phyloP scores from a whole-genome alignment of 1,140 invertebrate genomes.

The Thrips palmi region DNA sequence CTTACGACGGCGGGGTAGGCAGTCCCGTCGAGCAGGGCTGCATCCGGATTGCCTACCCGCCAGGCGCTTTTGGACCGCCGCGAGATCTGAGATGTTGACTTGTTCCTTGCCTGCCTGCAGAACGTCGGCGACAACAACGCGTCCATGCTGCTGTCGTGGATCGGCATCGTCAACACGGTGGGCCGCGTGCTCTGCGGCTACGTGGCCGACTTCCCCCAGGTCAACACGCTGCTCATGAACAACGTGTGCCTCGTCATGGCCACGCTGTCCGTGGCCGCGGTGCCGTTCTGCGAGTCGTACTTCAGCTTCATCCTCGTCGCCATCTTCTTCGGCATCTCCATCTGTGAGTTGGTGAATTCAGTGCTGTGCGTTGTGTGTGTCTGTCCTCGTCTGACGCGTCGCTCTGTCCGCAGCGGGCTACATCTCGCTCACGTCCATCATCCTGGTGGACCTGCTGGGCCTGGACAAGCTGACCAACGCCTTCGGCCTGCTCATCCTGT shows the following conservation, averaged over 20 bases:
- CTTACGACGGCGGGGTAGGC: too few species aligned
- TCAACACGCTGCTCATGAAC: constrained; percentile 83
- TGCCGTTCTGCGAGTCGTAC: constrained; percentile 69
- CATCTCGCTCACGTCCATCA: constrained; percentile 94
- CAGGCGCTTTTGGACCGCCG: too few species aligned
- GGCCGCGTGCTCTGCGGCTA: constrained; percentile 76
- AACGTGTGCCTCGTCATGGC: constrained; percentile 83
- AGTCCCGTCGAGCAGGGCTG: too few species aligned
- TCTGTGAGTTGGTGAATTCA: constrained; percentile 53
- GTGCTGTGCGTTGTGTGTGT: neutral
- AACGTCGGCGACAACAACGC: constrained; percentile 55
- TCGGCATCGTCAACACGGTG: constrained; percentile 87
- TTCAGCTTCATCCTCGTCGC: constrained; percentile 58
- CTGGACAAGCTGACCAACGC: constrained; percentile 91
- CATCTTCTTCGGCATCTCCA: constrained; percentile 86
- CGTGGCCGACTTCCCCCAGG: constrained; percentile 65
- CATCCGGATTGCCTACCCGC: too few species aligned
- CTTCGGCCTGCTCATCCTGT: constrained; percentile 86
- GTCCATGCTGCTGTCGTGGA: constrained; percentile 79
- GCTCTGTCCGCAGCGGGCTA: constrained; percentile 95
- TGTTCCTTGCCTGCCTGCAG: constrained; percentile 26
- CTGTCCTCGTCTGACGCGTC: neutral
- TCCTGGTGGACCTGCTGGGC: constrained; percentile 87
- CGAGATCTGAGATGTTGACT: neutral
- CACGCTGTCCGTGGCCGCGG: constrained; percentile 65